Base-by-base conservation (phyloP, 2,113 vertebrate species). In the Caranx melampygus region DNA sequence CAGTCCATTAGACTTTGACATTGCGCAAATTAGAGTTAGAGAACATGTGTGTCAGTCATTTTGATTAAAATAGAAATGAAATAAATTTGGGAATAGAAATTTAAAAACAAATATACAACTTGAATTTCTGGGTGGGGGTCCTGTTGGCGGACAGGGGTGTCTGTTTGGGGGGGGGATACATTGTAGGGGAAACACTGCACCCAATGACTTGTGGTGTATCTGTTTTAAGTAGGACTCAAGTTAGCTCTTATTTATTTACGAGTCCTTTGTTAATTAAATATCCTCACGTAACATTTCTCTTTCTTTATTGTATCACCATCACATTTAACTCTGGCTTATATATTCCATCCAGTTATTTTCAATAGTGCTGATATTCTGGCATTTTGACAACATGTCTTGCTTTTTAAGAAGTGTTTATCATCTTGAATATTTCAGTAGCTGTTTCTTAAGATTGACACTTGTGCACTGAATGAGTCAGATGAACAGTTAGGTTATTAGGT, bases 401-500 rank as follows among this genome's bases (percentile, higher is more conserved):
- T 16, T 68, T 66, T 2, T 15, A 49, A 20, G 8, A 6, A 31
- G 37, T 26, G 20, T 72, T 66, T 54, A 13, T 54, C 18, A 0
- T 63, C 51, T 40, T 78, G 61, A 73, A 74, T 51, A 59, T 64
- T 58, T 69, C 4, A 69, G 49, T 20, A 79, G 44, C 42, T 55
- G 44, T 20, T 73, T 73, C 57, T 67, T 33, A 72, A 52, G 55
- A 12, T 8, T 12, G 49, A 34, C 51, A 45, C 45, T 34, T 8
- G 15, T 60, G 47, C 33, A 59, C 47, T 40, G 26, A 78, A 66
- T 35, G 13, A 75, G 16, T 11, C 20, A 59, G 34, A 55, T 54
- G 52, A 10, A 51, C 3, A 1, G 2, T 0, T 0, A 18, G 3
- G 3, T 45, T 10, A 1, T n/a, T n/a, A n/a, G 12, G 18, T 78